A percentile compares a stretch with the other conserved stretches of the same genome.
Evolutionary conservation across 2,113 vertebrate genomes (phyloP).

Genomic region (Pterocles gutturalis): DNA sequence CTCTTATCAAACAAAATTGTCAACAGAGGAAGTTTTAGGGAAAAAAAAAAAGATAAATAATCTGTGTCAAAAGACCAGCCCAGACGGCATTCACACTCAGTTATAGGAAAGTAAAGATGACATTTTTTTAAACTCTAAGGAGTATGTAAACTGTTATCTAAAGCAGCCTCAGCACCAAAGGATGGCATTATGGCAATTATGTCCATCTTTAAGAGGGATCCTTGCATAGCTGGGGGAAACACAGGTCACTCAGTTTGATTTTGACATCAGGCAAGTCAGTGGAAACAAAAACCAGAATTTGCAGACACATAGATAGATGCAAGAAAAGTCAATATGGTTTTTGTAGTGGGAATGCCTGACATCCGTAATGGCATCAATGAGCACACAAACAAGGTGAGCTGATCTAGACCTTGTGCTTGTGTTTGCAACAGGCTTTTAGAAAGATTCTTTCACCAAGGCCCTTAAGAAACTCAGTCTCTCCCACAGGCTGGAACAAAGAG

Average conservation of each 20-base stretch:
- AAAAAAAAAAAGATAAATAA: neutral
- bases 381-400: neutral
- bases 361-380: neutral
- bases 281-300: neutral
- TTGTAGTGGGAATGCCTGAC: neutral
- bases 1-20: neutral
- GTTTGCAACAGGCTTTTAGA: neutral
- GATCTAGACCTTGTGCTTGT: neutral
- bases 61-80: neutral
- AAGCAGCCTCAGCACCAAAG: neutral
- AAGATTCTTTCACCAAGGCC: neutral
- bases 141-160: neutral
- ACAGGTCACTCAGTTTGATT: neutral
- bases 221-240: neutral
- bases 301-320: neutral
- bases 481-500: neutral
- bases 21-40: neutral
- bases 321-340: neutral
- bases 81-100: neutral
- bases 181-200: neutral
- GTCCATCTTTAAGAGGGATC: neutral
- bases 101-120: neutral
- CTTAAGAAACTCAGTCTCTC: neutral
- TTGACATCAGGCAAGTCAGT: neutral
- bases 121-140: neutral